Base-by-base conservation (phyloP, 2,797 vertebrate genomes). In the Cuniculus paca region DNA sequence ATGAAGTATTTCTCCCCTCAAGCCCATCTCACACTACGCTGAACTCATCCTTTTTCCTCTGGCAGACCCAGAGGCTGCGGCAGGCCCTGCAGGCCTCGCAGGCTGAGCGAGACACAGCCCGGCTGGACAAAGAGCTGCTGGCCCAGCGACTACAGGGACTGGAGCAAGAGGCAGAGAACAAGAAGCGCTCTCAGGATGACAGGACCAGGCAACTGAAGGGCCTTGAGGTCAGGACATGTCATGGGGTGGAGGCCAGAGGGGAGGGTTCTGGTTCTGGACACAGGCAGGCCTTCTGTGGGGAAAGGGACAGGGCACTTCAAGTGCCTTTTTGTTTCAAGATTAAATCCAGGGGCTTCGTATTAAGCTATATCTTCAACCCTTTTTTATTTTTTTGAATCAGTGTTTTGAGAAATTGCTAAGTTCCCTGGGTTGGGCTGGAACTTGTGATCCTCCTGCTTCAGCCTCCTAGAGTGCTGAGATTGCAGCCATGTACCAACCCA, bases 91-190 rank as follows among this genome's bases (percentile, higher is more conserved):
- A 99, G 96, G 98, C 99, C 0, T 98, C 96, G 48, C 99, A 98
- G 93, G 99, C 99, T 1, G 99, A 99, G 97, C 98, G 98, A 58
- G 99, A 99, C 96, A 98, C 98, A 5, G 98, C 98, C 20, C 86
- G 98, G 94, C 98, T 99, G 98, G 99, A 99, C 84, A 99, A 99
- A 96, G 99, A 99, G 84, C 98, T 99, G 90, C 98, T 99, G 95
- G 97, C 97, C 36, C 99, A 99, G 98, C 98, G 99, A 72, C 97
- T 99, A 93, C 99, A 98, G 97, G 99, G 99, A 96, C 98, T 99
- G 4, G 99, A 99, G 98, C 99, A 98, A 72, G 99, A 99, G 94
- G 26, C 98, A 0, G 99, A 99, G 81, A 96, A 97, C 91, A 98
- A 98, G 98, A 99, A 98, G 92, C 99, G 98, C 96, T 97, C 98